phyloP scores from a whole-genome alignment of 2,888 invertebrate genomes.

The Cheilosia pagana region DNA sequence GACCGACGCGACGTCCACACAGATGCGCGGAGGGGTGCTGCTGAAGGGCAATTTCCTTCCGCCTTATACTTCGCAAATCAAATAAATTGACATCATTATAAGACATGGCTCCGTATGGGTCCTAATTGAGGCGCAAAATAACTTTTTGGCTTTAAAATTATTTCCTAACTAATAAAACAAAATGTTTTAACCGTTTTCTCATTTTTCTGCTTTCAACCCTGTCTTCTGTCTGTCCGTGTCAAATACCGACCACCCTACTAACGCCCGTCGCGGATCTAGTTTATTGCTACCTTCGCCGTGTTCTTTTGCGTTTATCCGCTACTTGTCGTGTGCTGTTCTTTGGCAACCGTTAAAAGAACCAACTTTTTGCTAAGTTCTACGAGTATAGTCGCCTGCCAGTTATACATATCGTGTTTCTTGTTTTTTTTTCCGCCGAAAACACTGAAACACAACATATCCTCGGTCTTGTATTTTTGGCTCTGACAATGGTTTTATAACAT shows the following conservation, averaged over 20 bases:
- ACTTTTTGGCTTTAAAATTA: slow-evolving; percentile 55
- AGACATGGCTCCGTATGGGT: slow-evolving; percentile 25
- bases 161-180: slow-evolving; percentile 60
- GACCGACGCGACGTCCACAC: not conserved
- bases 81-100: slow-evolving; percentile 71
- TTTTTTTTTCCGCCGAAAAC: not conserved
- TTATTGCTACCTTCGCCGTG: slow-evolving; percentile 50
- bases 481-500: not conserved
- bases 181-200: slow-evolving; percentile 27
- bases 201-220: not conserved
- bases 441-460: slow-evolving; percentile 29
- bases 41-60: not conserved
- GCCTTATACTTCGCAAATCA: slow-evolving; percentile 45
- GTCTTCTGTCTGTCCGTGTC: not conserved
- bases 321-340: slow-evolving; percentile 38
- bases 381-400: slow-evolving; percentile 25
- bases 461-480: slow-evolving; percentile 48
- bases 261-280: slow-evolving; percentile 25
- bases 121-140: slow-evolving; percentile 53
- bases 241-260: not conserved
- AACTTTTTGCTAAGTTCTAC: slow-evolving; percentile 13
- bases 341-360: slow-evolving; percentile 36
- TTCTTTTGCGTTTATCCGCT: slow-evolving; percentile 28
- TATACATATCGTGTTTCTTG: slow-evolving; percentile 21
- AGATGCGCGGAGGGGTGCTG: not conserved